A percentile compares a stretch with the other conserved stretches of the same genome.
phyloP scores from a whole-genome alignment of 2,888 invertebrate genomes.

The Osmoderma eremita region DNA sequence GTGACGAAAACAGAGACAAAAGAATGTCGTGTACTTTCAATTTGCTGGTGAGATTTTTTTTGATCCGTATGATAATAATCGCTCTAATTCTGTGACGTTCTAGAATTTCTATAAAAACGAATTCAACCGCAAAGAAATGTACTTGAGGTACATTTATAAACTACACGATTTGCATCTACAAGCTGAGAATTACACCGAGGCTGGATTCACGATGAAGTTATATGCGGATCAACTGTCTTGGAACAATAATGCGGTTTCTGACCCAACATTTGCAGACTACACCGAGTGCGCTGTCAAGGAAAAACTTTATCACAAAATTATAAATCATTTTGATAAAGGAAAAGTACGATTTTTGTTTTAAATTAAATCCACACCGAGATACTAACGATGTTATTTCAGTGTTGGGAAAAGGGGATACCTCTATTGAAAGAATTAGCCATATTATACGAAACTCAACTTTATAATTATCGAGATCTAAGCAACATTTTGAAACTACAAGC shows the following conservation, averaged over 20 bases:
- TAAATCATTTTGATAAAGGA: slow-evolving; percentile 92
- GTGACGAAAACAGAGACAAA: slow-evolving; percentile 94
- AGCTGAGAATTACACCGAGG: slow-evolving; percentile 93
- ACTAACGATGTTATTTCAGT: slow-evolving; percentile 64
- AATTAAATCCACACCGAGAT: not conserved
- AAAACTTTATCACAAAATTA: slow-evolving; percentile 85
- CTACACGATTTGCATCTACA: slow-evolving; percentile 90
- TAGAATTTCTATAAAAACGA: slow-evolving; percentile 97
- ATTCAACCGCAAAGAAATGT: slow-evolving; percentile 95
- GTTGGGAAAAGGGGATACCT: slow-evolving; percentile 96
- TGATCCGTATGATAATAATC: not conserved
- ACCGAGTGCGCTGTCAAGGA: slow-evolving; percentile 93
- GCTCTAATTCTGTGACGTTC: not conserved
- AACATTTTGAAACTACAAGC: slow-evolving; percentile 87
- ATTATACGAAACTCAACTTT: slow-evolving; percentile 86
- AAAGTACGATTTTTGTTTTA: slow-evolving; percentile 69
- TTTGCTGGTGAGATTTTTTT: slow-evolving; percentile 73
- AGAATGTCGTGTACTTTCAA: slow-evolving; percentile 97
- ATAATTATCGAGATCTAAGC: slow-evolving; percentile 89
- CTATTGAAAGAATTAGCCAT: slow-evolving; percentile 88
- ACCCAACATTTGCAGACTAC: slow-evolving; percentile 77
- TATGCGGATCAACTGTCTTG: slow-evolving; percentile 91
- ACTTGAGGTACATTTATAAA: slow-evolving; percentile 94
- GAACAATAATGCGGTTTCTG: slow-evolving; percentile 75
- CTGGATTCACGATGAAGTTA: slow-evolving; percentile 92